These are phyloP conservation scores for Ceuthmochares aereus DNA, from an alignment of 2,113 vertebrate genomes.

Conservation along the genomic window DNA sequence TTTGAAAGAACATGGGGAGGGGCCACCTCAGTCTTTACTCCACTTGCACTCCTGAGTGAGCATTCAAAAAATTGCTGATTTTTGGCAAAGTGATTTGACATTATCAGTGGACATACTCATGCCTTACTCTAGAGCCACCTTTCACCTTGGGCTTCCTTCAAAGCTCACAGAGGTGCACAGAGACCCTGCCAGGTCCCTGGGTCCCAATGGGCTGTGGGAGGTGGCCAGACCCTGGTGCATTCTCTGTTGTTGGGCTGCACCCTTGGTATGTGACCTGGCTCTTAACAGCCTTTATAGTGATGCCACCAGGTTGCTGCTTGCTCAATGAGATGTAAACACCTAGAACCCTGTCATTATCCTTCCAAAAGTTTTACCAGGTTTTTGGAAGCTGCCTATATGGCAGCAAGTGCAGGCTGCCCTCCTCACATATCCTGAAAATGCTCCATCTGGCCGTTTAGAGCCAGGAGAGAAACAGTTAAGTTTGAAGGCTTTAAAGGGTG, in stretches of 20 bases:
- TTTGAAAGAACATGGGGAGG: rapidly evolving
- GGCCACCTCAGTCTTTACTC: neutral
- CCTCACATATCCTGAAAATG: neutral
- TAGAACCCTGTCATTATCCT: neutral
- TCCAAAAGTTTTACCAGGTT: neutral
- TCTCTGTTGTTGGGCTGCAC: neutral
- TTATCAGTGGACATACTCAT: too few species aligned
- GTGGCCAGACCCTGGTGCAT: rapidly evolving
- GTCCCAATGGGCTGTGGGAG: neutral
- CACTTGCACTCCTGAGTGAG: neutral
- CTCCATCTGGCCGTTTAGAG: neutral
- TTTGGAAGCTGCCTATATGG: neutral
- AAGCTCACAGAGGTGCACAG: neutral
- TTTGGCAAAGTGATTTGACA: neutral
- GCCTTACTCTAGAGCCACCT: neutral
- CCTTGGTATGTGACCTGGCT: neutral
- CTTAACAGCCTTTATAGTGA: neutral
- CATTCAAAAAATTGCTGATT: neutral
- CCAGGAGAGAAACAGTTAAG: neutral
- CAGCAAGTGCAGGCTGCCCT: neutral
- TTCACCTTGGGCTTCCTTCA: neutral
- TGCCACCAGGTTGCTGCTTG: neutral
- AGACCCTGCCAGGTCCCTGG: neutral
- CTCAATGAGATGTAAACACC: neutral
- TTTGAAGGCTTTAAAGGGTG: neutral